Evolutionary conservation across 2,888 invertebrate genomes (phyloP).

Genomic region (Leucozona laternaria): DNA sequence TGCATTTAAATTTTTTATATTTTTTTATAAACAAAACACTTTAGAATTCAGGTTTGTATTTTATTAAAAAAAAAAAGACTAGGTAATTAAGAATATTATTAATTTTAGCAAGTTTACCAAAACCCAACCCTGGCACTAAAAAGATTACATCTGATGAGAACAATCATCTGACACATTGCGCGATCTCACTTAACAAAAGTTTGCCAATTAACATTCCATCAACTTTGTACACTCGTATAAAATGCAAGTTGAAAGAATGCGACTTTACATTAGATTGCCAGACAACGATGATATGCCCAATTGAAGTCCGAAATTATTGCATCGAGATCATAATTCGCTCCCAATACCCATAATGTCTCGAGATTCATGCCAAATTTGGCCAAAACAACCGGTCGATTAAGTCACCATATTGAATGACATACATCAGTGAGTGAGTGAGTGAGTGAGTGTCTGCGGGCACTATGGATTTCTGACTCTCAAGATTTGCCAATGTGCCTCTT

Average conservation of each 20-base stretch:
- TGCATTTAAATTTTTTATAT: too few relatives aligned
- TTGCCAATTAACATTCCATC: conserved; percentile 15
- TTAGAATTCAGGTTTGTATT: too few relatives aligned
- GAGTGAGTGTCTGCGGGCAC: conserved; percentile 5
- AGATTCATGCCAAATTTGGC: conserved; percentile 36
- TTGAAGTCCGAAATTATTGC: conserved; percentile 33
- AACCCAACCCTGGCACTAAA: conserved; percentile 1
- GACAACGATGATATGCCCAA: conserved; percentile 57
- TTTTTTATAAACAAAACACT: too few relatives aligned
- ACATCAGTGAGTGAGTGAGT: conserved; percentile 23
- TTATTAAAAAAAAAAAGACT: too few relatives aligned
- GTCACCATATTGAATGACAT: conserved; percentile 16
- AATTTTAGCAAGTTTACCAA: background rate
- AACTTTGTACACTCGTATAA: background rate
- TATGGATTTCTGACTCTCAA: background rate
- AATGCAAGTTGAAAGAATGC: conserved; percentile 25
- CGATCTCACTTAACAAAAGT: background rate
- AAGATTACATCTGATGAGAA: background rate
- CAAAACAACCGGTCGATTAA: conserved; percentile 37
- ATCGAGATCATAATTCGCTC: conserved; percentile 71
- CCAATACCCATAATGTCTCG: conserved; percentile 64
- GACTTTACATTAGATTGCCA: conserved; percentile 39
- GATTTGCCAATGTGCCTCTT: conserved; percentile 32
- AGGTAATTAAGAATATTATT: too few relatives aligned
- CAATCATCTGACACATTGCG: conserved; percentile 1